Base-by-base conservation (phyloP, 2,888 invertebrate species). In the Pediacus dermestoides region DNA sequence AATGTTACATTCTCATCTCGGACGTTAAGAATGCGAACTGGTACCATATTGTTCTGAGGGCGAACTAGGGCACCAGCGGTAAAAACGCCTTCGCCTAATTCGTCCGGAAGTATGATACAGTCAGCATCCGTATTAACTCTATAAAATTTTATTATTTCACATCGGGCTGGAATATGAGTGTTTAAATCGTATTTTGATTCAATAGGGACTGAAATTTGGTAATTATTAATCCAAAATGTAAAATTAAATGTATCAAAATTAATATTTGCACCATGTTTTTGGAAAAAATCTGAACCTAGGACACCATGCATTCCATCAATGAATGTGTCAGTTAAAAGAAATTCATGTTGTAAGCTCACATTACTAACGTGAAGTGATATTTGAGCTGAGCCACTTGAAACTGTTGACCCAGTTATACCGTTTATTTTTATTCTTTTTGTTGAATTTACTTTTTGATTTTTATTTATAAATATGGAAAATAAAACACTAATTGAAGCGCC, bases 141-240 rank as follows among this genome's bases (percentile, higher is more conserved):
- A 27, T 28, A 42, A 37, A 40, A 36, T 33, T 34, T 36, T 18
- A 48, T 41, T 18, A 42, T 28, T 37, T 44, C 42, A 31, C 43
- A 44, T 14, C 41, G 22, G 9, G 42, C 13, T 2, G 40, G 44
- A 37, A 46, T 34, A 15, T 16, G 9, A 16, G 18, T 39, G 15
- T 34, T 30, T 14, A 9, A 11, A n/a, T 35, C 18, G 27, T 26
- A 37, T 14, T 37, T 32, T 6, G 41, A 39, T 13, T 40, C 4
- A 3, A 46, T 15, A 12, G 37, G 31, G 9, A 35, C 12, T 13
- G 18, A 28, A 18, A 27, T 4, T 34, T 31, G 30, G 7, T n/a
- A 6, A 15, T 14, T 31, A 14, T 36, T 18, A 15, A 32, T 18
- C 14, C n/a, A 8, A 28, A 40, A 28, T 9, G 39, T 26, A 25